Base-by-base conservation (phyloP, 2,888 invertebrate species). In the Balanococcus diminutus region DNA sequence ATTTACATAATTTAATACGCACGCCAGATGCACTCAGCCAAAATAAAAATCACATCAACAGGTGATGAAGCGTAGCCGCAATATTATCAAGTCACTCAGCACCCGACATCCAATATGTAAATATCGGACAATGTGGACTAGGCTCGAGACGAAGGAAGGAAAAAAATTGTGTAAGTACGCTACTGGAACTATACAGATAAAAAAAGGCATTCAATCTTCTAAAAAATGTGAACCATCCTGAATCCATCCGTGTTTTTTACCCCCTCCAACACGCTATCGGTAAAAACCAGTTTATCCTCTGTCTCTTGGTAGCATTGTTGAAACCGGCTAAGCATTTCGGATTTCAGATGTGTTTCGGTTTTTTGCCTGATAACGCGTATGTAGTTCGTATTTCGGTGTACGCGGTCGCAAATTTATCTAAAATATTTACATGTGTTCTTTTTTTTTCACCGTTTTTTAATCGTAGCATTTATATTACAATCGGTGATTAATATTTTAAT, bases 211-310 rank as follows among this genome's bases (percentile, higher is more conserved):
- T 83, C 83, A 83, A 83, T 83, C 83, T 83, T 83, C 83, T 83
- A 83, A 83, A 83, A 83, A 83, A 83, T 83, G 83, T 83, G 83
- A 83, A 83, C 83, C 83, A 83, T 83, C 83, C 83, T 83, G 83
- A 83, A 83, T 83, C 83, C 83, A 83, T 83, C 56, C 83, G 83
- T 83, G 83, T 83, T 83, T 82, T 19, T 22, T 32, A 83, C 56
- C 83, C 83, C 83, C 83, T 83, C 83, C 83, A 83, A 46, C 61
- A 83, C 61, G 32, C 83, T 61, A 82, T 83, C 83, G 31, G 42
- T 83, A 83, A 56, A 83, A 83, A 83, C 83, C 83, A 31, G 83
- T 83, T 83, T 83, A 83, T 83, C 83, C 83, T 83, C 83, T 83
- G 83, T 83, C 56, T 83, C 83, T 83, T 83, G 83, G 83, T 83